phyloP scores from a whole-genome alignment of 2,797 vertebrate genomes.

The Cheirogaleus major region DNA sequence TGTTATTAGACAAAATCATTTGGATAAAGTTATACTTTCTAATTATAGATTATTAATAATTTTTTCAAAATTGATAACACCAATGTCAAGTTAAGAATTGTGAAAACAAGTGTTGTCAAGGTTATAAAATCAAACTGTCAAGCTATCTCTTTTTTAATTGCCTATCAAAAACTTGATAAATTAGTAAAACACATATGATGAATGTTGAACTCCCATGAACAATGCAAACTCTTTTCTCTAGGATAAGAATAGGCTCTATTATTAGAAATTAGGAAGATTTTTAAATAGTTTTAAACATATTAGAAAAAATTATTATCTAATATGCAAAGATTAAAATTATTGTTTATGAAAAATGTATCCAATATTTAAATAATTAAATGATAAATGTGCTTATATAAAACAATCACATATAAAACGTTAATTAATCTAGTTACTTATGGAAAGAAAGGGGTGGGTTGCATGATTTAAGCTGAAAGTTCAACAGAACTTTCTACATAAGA shows the following conservation, averaged over 20 bases:
- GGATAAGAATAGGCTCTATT: not conserved
- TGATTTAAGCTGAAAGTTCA: not conserved
- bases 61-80: not conserved
- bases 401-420: not conserved
- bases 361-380: not conserved
- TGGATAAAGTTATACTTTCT: not conserved
- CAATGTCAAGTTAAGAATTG: not conserved
- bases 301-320: not conserved
- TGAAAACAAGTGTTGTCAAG: not conserved
- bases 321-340: not conserved
- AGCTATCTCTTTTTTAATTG: not conserved
- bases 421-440: not conserved
- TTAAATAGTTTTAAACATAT: not conserved
- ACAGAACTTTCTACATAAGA: not conserved
- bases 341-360: not conserved
- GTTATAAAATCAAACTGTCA: constrained; percentile 11
- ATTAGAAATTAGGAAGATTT: not conserved
- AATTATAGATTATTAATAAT: not conserved
- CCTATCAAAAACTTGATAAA: not conserved
- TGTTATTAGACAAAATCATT: not conserved
- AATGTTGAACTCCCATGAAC: not conserved
- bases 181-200: not conserved
- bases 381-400: not conserved
- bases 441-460: not conserved
- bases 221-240: not conserved